Base-by-base conservation (phyloP, 1,140 invertebrate species). In the Apis laboriosa region DNA sequence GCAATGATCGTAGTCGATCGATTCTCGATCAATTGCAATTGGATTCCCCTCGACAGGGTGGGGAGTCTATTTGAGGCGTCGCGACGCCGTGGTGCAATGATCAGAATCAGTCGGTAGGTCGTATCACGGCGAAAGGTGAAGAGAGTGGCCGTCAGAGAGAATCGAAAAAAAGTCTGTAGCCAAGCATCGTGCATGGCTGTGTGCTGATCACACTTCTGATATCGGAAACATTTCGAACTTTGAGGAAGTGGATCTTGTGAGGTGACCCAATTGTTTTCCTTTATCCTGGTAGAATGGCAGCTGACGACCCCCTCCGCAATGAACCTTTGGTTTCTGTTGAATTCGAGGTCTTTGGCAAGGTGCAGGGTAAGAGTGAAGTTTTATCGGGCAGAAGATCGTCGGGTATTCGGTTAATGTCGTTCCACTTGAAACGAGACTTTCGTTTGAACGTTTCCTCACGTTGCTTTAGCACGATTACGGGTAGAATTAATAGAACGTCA, bases 301-400 rank as follows among this genome's bases (percentile, higher is more conserved):
- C 94, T 61, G 95, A 95, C 81, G 95, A 96, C 84, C 94, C 95
- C 90, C 95, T 91, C 85, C 77, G 89, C 75, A 80, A 91, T 63
- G 94, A 94, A 79, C 93, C 95, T 1, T 94, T 97, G 76, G 95
- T 97, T 56, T 97, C 97, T 68, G 96, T 97, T 19, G 97, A 98
- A 86, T 98, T 98, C 90, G 97, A 98, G 95, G 97, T 98, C 64
- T 98, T 95, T 88, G 97, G 97, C 81, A 96, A 97, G 94, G 97
- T 98, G 55, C 97, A 98, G 96, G 97, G 97, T 98, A 94, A 93
- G 93, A n/a, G 49, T 53, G 77, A 43, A 58, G 28, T 49, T 74
- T 73, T 49, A 8, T 74, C 21, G 28, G 7, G 19, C 78, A 11
- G 7, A 7, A 64, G 24, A 3, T 61, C 63, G n/a, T 19, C 49